Conservation (phyloP, 2,888 invertebrate genomes). For the Tachina lurida region DNA sequence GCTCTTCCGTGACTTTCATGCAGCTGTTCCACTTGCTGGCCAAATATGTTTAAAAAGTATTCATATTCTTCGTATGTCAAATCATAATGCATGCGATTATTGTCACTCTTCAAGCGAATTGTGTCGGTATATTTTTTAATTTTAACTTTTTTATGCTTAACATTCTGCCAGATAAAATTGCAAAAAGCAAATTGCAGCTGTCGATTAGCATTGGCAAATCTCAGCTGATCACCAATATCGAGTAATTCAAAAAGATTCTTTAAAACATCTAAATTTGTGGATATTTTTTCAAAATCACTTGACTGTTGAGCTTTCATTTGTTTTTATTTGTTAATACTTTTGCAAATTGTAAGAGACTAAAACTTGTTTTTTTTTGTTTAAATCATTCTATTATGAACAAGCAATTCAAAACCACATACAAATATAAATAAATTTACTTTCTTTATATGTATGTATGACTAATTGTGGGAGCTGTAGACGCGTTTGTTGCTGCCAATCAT, state of each 20-base stretch:
- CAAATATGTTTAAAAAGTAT: conserved; percentile 52
- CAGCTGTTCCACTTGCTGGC: conserved; percentile 15
- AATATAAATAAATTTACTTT: conserved; percentile 19
- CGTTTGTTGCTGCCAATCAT: too few species aligned
- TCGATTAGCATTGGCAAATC: conserved; percentile 23
- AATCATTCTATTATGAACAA: background rate
- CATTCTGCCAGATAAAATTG: conserved; percentile 1
- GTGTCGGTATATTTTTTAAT: conserved; percentile 30
- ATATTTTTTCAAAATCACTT: conserved; percentile 35
- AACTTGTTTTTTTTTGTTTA: too few species aligned
- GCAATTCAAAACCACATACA: conserved; percentile 30
- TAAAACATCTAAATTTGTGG: conserved; percentile 31
- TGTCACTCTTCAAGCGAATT: conserved; percentile 15
- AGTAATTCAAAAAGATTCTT: conserved; percentile 17
- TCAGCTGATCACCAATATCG: conserved; percentile 38
- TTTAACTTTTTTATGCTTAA: conserved; percentile 13
- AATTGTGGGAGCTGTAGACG: background rate
- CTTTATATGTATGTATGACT: background rate
- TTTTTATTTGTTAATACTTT: conserved; percentile 17
- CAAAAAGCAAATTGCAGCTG: conserved; percentile 21
- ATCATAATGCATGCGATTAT: background rate
- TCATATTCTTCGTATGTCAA: conserved; percentile 28
- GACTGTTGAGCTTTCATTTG: background rate
- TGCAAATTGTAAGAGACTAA: conserved; percentile 15
- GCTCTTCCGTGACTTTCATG: conserved; percentile 39